phyloP scores from a whole-genome alignment of 2,888 invertebrate species.

The Yponomeuta sedellus region DNA sequence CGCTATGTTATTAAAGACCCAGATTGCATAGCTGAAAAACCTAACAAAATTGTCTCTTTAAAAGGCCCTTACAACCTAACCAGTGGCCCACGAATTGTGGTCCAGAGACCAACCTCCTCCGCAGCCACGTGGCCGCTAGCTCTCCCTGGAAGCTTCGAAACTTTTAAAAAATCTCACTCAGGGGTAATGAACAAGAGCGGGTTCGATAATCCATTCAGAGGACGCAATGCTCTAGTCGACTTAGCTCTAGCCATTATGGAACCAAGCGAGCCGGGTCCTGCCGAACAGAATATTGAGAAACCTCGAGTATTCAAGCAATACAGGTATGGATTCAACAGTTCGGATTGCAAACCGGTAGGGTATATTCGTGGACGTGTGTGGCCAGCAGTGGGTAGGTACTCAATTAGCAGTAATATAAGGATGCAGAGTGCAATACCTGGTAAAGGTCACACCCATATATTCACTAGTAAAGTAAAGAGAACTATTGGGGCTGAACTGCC shows the following conservation, averaged over 20 bases:
- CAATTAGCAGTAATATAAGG: constrained; percentile 10
- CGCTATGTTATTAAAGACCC: constrained; percentile 53
- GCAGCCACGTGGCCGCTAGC: constrained; percentile 58
- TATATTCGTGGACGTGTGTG: constrained; percentile 51
- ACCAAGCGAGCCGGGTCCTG: constrained; percentile 72
- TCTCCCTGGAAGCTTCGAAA: constrained; percentile 46
- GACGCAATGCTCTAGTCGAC: constrained; percentile 67
- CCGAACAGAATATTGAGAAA: constrained; percentile 46
- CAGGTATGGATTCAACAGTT: constrained; percentile 51
- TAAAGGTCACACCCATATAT: constrained; percentile 54
- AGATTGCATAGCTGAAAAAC: constrained; percentile 26
- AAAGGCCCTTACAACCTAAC: constrained; percentile 64
- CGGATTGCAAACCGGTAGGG: constrained; percentile 53
- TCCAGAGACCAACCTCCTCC: constrained; percentile 36
- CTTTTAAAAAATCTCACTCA: constrained; percentile 44
- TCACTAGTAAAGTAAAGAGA: constrained; percentile 46
- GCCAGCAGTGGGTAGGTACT: constrained; percentile 63
- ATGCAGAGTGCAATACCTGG: constrained; percentile 40
- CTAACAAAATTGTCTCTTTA: constrained; percentile 51
- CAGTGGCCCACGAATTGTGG: constrained; percentile 65
- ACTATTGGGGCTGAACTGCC: constrained; percentile 53
- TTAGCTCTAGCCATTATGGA: constrained; percentile 62
- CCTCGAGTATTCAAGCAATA: constrained; percentile 39
- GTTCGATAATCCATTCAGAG: constrained; percentile 47
- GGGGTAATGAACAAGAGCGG: constrained; percentile 60